Evolutionary conservation across 2,113 vertebrate genomes (phyloP), one percentile per base, ranked within the genome.

Genomic region (Mustela nigripes): DNA sequence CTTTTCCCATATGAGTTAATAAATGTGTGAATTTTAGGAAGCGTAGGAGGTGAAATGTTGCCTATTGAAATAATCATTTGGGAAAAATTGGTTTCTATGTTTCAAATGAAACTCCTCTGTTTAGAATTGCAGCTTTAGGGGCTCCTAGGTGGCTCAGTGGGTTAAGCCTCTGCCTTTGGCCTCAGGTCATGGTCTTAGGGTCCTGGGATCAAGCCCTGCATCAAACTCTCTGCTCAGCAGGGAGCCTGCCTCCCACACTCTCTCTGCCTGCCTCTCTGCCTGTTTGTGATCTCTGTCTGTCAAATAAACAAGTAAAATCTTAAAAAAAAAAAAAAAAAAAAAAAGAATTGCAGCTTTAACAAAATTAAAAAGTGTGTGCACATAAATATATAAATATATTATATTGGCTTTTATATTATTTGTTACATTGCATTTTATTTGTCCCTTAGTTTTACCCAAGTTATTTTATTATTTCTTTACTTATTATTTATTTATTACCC

Each of bases 61-160:
- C 53, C 60, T 89, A 26, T 45, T 86, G 89, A 89, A 89, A 89
- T 82, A 82, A 82, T 69, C 22, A 73, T 83, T 86, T 87, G 50
- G 26, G 33, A 36, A 69, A 86, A 89, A 12, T 36, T 45, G 33
- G 2, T 80, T 71, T 93, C 33, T 89, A 5, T 45, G 36, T 65
- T 97, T 78, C 15, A 50, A 58, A 58, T 76, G 36, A 39, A 91
- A 33, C 3, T 53, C 73, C 69, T 96, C 39, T 93, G 21, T 22
- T 60, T 81, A 90, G 48, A 39, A 85, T 16, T 83, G 1, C 18
- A 82, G 22, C 4, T 79, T 67, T 60, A 81, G 50, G 50, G 50
- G 50, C 50, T 12, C 50, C 50, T 53, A 15, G 14, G 14, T 53
- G 15, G 50, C 50, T 53, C 50, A 53, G 50, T 53, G 50, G 50